These are phyloP conservation scores for Mizuhopecten yessoensis DNA, from an alignment of 1,140 invertebrate species.

Conservation along the genomic window DNA sequence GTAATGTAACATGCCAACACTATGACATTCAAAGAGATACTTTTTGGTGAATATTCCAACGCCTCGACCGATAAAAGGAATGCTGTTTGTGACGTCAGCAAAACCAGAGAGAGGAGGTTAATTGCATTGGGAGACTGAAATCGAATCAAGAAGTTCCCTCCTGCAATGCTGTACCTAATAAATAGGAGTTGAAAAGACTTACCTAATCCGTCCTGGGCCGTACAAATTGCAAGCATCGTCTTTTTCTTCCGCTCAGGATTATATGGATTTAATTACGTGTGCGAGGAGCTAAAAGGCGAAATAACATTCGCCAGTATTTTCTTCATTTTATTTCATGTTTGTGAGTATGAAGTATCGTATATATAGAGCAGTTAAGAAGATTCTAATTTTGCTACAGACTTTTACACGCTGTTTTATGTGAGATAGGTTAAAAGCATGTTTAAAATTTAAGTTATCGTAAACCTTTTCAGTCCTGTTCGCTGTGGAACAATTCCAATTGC, in stretches of 20 bases:
- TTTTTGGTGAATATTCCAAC: not conserved
- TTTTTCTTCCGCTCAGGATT: not conserved
- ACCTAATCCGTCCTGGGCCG: not conserved
- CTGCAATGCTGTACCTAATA: not conserved
- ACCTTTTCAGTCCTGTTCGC: not conserved
- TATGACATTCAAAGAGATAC: not conserved
- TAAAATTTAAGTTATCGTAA: not conserved
- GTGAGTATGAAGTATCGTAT: not conserved
- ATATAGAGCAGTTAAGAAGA: not conserved
- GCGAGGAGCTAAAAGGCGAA: not conserved
- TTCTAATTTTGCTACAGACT: not conserved
- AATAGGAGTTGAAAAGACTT: not conserved
- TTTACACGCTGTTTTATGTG: not conserved
- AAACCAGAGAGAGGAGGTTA: not conserved
- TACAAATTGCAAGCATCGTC: not conserved
- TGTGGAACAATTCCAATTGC: not conserved
- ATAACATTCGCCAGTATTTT: not conserved
- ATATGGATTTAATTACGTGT: not conserved
- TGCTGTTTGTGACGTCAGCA: slow-evolving; percentile 11
- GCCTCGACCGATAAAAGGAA: not conserved
- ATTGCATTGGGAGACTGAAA: slow-evolving; percentile 17
- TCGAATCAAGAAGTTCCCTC: not conserved
- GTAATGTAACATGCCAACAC: not conserved
- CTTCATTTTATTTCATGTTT: not conserved
- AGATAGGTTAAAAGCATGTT: not conserved